Percentiles rank a stretch among this genome's conserved stretches.
phyloP scores from a whole-genome alignment of 1,140 invertebrate species.

The Brachionus paranguensis region DNA sequence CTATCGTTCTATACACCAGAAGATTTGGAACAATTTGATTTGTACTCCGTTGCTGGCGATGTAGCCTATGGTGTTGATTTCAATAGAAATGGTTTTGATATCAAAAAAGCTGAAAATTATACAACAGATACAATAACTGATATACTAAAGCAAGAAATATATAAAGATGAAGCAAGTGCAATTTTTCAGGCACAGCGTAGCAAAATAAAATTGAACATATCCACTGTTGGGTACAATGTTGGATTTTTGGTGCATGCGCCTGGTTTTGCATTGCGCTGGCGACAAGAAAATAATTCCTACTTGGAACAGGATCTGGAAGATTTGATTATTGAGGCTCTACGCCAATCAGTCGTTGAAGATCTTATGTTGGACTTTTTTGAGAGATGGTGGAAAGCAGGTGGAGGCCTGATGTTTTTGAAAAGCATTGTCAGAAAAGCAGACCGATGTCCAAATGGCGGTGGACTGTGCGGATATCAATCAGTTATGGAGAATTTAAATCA shows the following conservation, averaged over 20 bases:
- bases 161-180: not conserved
- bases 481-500: constrained; percentile 46
- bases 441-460: not conserved
- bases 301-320: constrained; percentile 3
- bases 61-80: not conserved
- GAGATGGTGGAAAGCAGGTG: constrained; percentile 11
- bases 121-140: not conserved
- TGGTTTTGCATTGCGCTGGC: not conserved
- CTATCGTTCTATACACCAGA: not conserved
- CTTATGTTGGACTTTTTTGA: not conserved
- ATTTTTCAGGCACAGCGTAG: not conserved
- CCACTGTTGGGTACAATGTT: not conserved
- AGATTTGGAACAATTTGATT: not conserved
- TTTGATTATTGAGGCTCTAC: not conserved
- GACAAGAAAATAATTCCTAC: not conserved
- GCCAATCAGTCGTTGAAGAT: constrained; percentile 9
- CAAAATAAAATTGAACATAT: not conserved
- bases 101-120: not conserved
- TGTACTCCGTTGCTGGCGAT: not conserved
- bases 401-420: not conserved
- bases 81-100: not conserved
- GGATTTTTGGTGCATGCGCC: constrained; percentile 21
- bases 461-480: constrained; percentile 45
- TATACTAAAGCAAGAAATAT: not conserved
- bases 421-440: not conserved